Percentiles rank a stretch among this genome's conserved stretches.
These are phyloP conservation scores for Cetonia aurata DNA, from an alignment of 2,888 invertebrate genomes.

Conservation along the genomic window DNA sequence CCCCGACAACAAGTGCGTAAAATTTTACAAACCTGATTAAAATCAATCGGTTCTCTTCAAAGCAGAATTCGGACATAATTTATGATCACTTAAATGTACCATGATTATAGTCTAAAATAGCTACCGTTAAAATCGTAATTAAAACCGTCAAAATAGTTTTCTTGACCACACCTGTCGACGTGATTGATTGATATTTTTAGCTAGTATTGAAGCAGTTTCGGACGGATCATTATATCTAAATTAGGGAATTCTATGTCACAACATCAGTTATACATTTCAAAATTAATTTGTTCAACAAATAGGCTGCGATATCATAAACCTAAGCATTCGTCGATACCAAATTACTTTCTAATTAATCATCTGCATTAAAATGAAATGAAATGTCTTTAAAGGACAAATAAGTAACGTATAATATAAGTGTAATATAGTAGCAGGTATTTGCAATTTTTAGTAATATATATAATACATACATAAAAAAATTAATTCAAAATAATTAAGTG, in stretches of 20 bases:
- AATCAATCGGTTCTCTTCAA: background rate
- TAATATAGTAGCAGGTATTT: background rate
- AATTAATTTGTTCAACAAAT: background rate
- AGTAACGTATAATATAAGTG: background rate
- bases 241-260: slow-evolving; percentile 5
- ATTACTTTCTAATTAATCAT: slow-evolving; percentile 20
- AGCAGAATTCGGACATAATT: slow-evolving; percentile 2
- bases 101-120: background rate
- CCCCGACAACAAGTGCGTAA: too few species aligned
- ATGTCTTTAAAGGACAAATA: slow-evolving; percentile 8
- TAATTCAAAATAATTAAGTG: too few species aligned
- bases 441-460: background rate
- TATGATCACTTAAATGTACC: background rate
- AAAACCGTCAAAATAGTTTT: slow-evolving; percentile 21
- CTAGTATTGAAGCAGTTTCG: slow-evolving; percentile 18
- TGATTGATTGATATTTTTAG: slow-evolving; percentile 36
- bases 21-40: too few species aligned
- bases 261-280: background rate
- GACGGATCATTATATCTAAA: background rate
- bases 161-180: slow-evolving; percentile 8
- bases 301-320: background rate
- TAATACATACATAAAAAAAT: too few species aligned
- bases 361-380: background rate
- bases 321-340: background rate
- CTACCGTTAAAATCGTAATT: slow-evolving; percentile 33